Evolutionary conservation across 2,888 invertebrate species (phyloP), one percentile per base, ranked within the genome.

Genomic region (Spilarctia lutea): DNA sequence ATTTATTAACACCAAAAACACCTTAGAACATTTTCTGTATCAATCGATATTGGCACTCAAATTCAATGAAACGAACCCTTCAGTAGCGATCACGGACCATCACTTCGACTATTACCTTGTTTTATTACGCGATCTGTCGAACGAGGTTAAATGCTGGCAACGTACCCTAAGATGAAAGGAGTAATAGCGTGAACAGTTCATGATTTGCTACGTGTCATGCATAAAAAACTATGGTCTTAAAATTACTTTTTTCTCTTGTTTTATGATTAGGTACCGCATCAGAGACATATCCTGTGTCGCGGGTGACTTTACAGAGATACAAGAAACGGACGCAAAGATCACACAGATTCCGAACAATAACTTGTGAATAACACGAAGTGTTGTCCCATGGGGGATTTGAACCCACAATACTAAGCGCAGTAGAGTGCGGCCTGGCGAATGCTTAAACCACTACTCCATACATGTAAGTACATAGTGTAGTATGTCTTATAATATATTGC

Each of bases 41-140:
- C 45, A 20, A 48, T 70, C 69, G 56, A 56, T 39, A 39, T 52
- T 56, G 69, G 20, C 27, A 39, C 27, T 39, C 11, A 56, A 39
- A 70, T 70, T 70, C 56, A 70, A 60, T 70, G 69, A 39, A 39
- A 70, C 39, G 20, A 56, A 27, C 39, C 69, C n/a, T 60, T n/a
- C 56, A 39, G 39, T 35, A 70, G 39, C 39, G 69, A 27, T 56
- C 56, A 60, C 18, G 69, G 56, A 27, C 13, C 69, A 70, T 70
- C 60, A 70, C 16, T 39, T 56, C 10, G 0, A 10, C 6, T 56
- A 56, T 60, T 60, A 39, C 69, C 60, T 70, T 70, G 18, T 39
- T 56, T 39, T n/a, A 35, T 39, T 56, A 60, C 27, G 39, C 11
- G 39, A 56, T 56, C 10, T 35, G n/a, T 39, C 35, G n/a, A 60